phyloP scores from a whole-genome alignment of 2,888 invertebrate species.

The Troilus luridus region DNA sequence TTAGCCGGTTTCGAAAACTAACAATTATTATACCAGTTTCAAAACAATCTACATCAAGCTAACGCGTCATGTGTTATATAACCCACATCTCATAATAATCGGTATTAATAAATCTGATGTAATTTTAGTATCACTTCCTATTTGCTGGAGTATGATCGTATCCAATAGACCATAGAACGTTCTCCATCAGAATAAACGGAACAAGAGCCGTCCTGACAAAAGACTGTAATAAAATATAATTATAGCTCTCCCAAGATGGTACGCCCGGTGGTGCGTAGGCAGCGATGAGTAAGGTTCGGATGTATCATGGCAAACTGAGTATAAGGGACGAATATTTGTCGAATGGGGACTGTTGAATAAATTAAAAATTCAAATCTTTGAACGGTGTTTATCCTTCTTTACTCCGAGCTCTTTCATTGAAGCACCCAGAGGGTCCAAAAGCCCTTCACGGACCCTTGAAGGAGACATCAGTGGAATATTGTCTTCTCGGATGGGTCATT shows the following conservation, averaged over 20 bases:
- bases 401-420: not conserved
- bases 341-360: conserved; percentile 19
- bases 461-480: not conserved
- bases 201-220: not conserved
- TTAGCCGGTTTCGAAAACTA: not conserved
- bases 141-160: not conserved
- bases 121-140: not conserved
- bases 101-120: conserved; percentile 31
- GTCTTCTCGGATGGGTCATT: not conserved
- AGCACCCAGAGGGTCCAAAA: not conserved
- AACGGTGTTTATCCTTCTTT: not conserved
- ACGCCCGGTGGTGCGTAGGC: not conserved
- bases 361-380: conserved; percentile 21
- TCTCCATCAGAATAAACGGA: not conserved
- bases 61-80: not conserved
- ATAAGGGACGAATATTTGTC: conserved; percentile 32
- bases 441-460: not conserved
- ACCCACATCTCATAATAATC: not conserved
- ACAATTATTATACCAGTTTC: not conserved
- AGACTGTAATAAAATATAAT: conserved; percentile 47
- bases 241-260: conserved; percentile 11
- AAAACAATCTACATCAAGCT: not conserved
- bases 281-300: not conserved
- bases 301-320: not conserved
- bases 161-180: not conserved